phyloP scores from a whole-genome alignment of 2,113 vertebrate genomes.

The Turdus rufiventris region DNA sequence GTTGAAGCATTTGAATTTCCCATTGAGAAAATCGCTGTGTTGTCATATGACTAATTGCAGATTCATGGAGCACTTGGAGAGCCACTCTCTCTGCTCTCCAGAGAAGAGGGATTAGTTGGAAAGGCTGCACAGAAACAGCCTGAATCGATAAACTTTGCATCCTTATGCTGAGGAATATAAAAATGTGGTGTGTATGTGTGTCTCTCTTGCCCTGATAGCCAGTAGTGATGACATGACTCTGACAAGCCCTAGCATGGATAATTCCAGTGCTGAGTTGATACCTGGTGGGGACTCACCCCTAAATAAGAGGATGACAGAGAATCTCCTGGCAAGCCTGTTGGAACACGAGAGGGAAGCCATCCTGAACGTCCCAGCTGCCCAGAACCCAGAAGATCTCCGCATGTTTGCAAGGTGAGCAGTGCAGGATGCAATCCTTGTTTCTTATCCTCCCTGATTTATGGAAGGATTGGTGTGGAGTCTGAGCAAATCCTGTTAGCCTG shows the following conservation, averaged over 20 bases:
- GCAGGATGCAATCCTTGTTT: neutral
- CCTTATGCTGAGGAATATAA: neutral
- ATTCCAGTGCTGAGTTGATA: conserved; percentile 93
- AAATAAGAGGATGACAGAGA: conserved; percentile 94
- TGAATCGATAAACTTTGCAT: neutral
- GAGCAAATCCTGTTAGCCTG: neutral
- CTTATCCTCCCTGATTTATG: neutral
- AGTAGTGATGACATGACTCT: conserved; percentile 99
- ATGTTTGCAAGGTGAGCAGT: conserved; percentile 89
- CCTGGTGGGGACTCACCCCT: conserved; percentile 92
- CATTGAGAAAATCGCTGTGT: neutral
- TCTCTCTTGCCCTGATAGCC: conserved; percentile 67
- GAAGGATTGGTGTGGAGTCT: neutral
- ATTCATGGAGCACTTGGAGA: neutral
- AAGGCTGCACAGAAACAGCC: neutral
- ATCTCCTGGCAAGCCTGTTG: conserved; percentile 87
- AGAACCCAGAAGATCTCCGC: conserved; percentile 93
- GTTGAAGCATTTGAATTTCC: conserved; percentile 32
- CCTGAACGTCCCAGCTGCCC: conserved; percentile 89
- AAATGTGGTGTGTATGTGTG: neutral
- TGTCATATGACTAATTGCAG: conserved; percentile 11
- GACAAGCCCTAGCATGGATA: conserved; percentile 98
- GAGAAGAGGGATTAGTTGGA: neutral
- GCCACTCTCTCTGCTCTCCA: neutral
- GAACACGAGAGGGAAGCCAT: conserved; percentile 91